Base-by-base conservation (phyloP, 2,113 vertebrate genomes). In the Platysteira castanea region DNA sequence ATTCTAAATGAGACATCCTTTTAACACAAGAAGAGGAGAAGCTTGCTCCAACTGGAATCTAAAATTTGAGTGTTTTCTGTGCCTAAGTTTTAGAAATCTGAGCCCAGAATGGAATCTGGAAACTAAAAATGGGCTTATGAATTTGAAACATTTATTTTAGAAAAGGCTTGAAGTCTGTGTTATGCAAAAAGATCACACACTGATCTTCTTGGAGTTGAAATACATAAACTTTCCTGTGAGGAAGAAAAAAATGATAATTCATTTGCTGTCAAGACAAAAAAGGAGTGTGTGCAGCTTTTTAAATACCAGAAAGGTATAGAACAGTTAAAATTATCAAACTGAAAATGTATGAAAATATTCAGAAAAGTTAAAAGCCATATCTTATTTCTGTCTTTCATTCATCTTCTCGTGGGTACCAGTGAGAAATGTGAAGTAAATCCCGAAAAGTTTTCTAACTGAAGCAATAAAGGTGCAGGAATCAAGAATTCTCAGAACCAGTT, bases 111-210 rank as follows among this genome's bases (percentile, higher is more conserved):
- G 81, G 93, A 89, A 89, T 87, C 44, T 61, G 69, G 60, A 94
- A 95, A 67, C 81, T 93, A 93, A 94, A 97, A 95, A 79, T 68
- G 77, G 33, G 44, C 35, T 68, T 79, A 71, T 95, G 87, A 75
- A 93, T 83, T 82, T 71, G n/a, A 92, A 94, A 84, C 6, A 10
- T 52, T 93, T 82, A n/a, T 89, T 95, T 93, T 59, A 83, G 52
- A 90, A 41, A 84, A 77, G 22, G 77, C 69, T 93, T 93, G 31
- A 41, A 80, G 35, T 44, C 39, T 94, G 4, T 56, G 30, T 89
- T 92, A 57, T 59, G 30, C 70, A 76, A 78, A 83, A 95, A 82
- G 74, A 73, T 90, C 70, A 69, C 31, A 80, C 24, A 15, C 16
- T 42, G 27, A 68, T 92, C 41, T 96, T 67, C 39, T 44, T 71